A percentile compares a stretch with the other conserved stretches of the same genome.
Conservation (phyloP, 2,113 vertebrate species). For the Chaetura pelagica region DNA sequence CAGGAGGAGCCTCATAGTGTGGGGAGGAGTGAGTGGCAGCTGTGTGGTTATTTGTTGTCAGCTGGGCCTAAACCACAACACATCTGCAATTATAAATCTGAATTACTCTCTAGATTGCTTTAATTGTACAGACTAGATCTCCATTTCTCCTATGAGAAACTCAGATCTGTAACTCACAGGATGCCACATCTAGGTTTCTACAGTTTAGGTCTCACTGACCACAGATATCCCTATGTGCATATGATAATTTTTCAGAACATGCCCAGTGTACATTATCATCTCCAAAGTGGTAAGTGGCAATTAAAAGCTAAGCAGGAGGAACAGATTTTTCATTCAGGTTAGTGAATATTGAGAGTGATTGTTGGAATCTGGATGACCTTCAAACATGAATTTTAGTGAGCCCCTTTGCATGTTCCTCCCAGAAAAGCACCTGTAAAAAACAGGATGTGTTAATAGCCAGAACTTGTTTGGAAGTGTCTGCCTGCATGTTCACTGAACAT, state of each 20-base stretch:
- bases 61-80: no score
- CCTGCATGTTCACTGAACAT: background rate
- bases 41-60: no score
- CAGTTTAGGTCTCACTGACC: background rate
- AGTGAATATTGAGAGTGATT: background rate
- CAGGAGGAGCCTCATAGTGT: background rate
- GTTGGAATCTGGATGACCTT: background rate
- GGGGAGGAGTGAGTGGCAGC: no score
- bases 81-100: background rate
- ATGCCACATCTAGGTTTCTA: background rate
- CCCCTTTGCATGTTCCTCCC: background rate
- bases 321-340: background rate
- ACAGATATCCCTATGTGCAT: background rate
- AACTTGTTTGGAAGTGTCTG: background rate
- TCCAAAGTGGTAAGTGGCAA: background rate
- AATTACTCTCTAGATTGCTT: background rate
- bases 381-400: background rate
- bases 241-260: background rate
- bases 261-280: fast-evolving
- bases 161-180: background rate
- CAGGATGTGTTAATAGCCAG: background rate
- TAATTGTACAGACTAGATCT: background rate
- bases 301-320: background rate
- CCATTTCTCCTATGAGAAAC: background rate
- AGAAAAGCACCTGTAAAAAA: background rate